Percentiles rank a stretch among this genome's conserved stretches.
These are phyloP conservation scores for Lanistes nyassanus DNA, from an alignment of 1,140 invertebrate genomes.

Conservation along the genomic window DNA sequence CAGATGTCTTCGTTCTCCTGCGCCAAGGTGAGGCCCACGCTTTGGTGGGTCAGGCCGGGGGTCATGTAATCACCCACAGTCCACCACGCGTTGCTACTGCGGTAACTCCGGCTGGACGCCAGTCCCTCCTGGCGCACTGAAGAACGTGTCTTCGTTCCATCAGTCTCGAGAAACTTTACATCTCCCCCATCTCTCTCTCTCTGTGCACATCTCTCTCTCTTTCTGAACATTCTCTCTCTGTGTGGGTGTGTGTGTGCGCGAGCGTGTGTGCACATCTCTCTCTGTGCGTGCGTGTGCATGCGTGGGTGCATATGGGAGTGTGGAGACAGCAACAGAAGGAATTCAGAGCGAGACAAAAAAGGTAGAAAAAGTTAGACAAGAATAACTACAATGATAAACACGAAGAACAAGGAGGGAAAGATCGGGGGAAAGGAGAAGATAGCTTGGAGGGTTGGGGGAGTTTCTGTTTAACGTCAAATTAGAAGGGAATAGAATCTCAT, in stretches of 20 bases:
- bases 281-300: not conserved
- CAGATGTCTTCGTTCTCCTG: constrained; percentile 54
- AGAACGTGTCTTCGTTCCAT: not conserved
- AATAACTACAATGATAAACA: no score
- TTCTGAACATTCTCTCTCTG: not conserved
- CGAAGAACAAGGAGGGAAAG: no score
- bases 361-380: not conserved
- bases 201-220: constrained; percentile 3
- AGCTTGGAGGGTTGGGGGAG: no score
- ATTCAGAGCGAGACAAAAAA: not conserved
- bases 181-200: not conserved
- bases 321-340: not conserved
- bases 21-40: constrained; percentile 41
- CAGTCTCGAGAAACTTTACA: not conserved
- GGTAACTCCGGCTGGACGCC: constrained; percentile 30
- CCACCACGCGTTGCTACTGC: constrained; percentile 62
- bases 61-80: constrained; percentile 55
- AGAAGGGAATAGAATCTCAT: no score
- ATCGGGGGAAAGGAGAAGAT: no score
- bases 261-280: not conserved
- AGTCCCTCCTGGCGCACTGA: not conserved
- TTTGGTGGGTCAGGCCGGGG: constrained; percentile 51
- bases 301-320: not conserved
- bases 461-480: no score
- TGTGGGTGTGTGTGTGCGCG: not conserved